A percentile compares a stretch with the other conserved stretches of the same genome.
phyloP scores from a whole-genome alignment of 2,888 invertebrate species.

The Endotricha flammealis region DNA sequence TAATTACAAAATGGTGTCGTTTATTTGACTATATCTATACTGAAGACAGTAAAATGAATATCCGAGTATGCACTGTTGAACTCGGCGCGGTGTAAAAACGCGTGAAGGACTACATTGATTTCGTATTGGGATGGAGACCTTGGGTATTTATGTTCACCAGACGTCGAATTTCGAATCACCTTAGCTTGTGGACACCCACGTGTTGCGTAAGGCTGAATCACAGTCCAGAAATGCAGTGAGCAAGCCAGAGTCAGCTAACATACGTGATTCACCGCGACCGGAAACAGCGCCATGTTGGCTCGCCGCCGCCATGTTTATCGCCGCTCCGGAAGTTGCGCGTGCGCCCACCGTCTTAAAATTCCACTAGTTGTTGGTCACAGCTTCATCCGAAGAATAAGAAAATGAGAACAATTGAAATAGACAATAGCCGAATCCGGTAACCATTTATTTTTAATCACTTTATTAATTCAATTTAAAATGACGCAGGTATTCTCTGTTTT shows the following conservation, averaged over 20 bases:
- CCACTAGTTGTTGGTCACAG: slow-evolving; percentile 30
- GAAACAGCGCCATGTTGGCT: slow-evolving; percentile 75
- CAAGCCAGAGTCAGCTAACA: slow-evolving; percentile 58
- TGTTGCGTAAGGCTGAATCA: slow-evolving; percentile 72
- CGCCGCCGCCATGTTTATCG: slow-evolving; percentile 72
- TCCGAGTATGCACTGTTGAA: too few species aligned
- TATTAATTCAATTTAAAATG: too few species aligned
- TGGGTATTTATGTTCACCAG: slow-evolving; percentile 37
- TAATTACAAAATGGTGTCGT: slow-evolving; percentile 3
- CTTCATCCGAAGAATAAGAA: not conserved
- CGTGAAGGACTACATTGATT: not conserved
- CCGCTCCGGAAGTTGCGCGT: slow-evolving; percentile 75
- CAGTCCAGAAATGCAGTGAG: slow-evolving; percentile 70
- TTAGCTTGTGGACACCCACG: slow-evolving; percentile 53
- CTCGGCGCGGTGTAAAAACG: too few species aligned
- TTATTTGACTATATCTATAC: too few species aligned
- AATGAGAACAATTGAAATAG: too few species aligned
- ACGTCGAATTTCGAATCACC: slow-evolving; percentile 45
- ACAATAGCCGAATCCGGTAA: too few species aligned
- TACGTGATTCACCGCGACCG: slow-evolving; percentile 73
- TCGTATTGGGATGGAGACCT: slow-evolving; percentile 5
- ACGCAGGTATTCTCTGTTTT: too few species aligned
- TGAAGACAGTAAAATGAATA: too few species aligned
- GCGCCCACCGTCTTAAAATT: slow-evolving; percentile 71
- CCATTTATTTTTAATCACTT: too few species aligned